A percentile compares a stretch with the other conserved stretches of the same genome.
Conservation (phyloP, 2,113 vertebrate genomes). For the Oreotragus oreotragus region DNA sequence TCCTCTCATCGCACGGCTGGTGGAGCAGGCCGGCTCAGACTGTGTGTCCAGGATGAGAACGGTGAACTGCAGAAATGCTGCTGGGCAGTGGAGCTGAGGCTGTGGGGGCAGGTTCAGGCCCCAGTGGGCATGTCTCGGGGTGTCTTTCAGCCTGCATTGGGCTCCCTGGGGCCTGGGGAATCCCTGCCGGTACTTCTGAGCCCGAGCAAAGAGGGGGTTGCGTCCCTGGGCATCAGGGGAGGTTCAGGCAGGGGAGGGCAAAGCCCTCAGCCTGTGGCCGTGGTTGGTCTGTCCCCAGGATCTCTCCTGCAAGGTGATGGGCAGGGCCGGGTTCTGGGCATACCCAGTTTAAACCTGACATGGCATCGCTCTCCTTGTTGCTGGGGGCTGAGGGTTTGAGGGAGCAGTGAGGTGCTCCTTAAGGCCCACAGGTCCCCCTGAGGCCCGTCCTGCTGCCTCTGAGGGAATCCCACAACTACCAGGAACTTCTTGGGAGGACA, state of each 20-base stretch:
- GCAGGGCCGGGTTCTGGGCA: fast-evolving
- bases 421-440: too few relatives aligned
- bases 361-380: neutral
- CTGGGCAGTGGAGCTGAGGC: neutral
- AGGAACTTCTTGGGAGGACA: neutral
- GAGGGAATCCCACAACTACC: neutral
- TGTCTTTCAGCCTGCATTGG: neutral
- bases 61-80: fast-evolving
- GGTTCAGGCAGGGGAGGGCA: neutral
- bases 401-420: neutral
- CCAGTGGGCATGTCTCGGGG: neutral
- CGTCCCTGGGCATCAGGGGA: neutral
- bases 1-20: neutral
- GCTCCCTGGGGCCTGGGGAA: neutral
- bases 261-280: neutral
- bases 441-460: neutral
- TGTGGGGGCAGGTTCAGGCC: neutral
- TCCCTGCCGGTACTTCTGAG: neutral
- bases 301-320: fast-evolving
- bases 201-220: fast-evolving
- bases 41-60: neutral
- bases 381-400: neutral
- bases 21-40: neutral
- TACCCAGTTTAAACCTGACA: neutral
- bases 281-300: neutral